Conservation (phyloP, 2,888 invertebrate genomes). For the Rotaria macrura region DNA sequence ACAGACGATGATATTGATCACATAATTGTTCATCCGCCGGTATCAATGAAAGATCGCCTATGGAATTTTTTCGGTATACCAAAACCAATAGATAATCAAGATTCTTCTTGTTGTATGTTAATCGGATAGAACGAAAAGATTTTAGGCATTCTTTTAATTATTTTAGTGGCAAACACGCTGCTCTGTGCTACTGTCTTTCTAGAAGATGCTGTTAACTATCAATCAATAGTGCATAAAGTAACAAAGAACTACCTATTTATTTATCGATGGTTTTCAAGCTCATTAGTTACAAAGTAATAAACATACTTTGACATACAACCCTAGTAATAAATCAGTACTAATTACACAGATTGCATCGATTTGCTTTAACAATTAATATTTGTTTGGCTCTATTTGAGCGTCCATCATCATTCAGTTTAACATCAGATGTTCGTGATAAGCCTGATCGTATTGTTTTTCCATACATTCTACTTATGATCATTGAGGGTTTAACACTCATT, state of each 20-base stretch:
- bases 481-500: neutral
- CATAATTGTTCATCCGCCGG: neutral
- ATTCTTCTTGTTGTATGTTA: no score
- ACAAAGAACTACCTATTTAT: neutral
- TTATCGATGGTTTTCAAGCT: neutral
- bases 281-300: neutral
- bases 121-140: no score
- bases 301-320: neutral
- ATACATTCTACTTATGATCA: neutral
- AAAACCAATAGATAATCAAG: neutral
- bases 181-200: neutral
- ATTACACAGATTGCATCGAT: neutral
- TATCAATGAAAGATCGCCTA: neutral
- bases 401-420: neutral
- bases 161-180: neutral
- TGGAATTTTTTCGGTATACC: neutral
- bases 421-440: neutral
- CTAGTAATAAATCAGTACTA: neutral
- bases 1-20: neutral
- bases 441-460: neutral
- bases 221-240: neutral
- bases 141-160: neutral
- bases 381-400: neutral
- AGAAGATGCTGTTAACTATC: conserved; percentile 4
- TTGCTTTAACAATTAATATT: conserved; percentile 3